Evolutionary conservation across 2,797 vertebrate genomes (phyloP).

Genomic region (Cynodonichthys magdalenae): DNA sequence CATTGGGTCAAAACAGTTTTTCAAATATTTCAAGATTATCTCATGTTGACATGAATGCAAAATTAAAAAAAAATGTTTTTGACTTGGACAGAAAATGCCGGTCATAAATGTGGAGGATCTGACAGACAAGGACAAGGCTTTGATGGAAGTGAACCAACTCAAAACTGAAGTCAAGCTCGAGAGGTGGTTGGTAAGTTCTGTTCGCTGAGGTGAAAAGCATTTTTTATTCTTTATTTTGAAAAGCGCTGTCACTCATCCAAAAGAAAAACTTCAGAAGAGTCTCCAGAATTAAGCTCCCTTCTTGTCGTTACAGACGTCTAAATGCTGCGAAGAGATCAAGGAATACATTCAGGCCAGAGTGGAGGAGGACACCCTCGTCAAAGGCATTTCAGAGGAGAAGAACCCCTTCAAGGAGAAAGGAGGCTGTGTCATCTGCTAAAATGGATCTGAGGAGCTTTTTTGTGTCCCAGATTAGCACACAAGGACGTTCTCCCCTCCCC

Average conservation of each 20-base stretch:
- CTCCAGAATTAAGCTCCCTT: not conserved
- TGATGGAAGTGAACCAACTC: constrained; percentile 93
- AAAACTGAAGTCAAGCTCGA: constrained; percentile 91
- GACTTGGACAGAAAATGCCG: constrained; percentile 83
- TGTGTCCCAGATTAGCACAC: constrained; percentile 65
- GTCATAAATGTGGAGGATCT: constrained; percentile 91
- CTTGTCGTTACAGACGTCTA: constrained; percentile 86
- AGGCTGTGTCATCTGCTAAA: constrained; percentile 91
- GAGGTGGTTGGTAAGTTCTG: constrained; percentile 86
- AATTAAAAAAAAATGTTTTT: not conserved
- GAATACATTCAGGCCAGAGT: constrained; percentile 90
- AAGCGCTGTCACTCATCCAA: too few relatives aligned
- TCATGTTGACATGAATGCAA: not conserved
- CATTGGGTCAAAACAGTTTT: not conserved
- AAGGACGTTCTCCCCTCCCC: constrained; percentile 58
- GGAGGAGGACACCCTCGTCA: constrained; percentile 92
- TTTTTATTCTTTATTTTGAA: not conserved
- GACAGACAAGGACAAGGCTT: constrained; percentile 92
- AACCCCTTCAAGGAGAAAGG: constrained; percentile 99
- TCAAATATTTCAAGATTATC: not conserved
- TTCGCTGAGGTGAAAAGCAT: not conserved
- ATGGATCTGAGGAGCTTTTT: constrained; percentile 65
- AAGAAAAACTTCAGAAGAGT: not conserved
- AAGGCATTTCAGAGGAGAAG: constrained; percentile 95
- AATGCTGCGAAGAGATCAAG: constrained; percentile 95